Evolutionary conservation across 1,140 invertebrate species (phyloP).

Genomic region (Zaprionus nigranus): DNA sequence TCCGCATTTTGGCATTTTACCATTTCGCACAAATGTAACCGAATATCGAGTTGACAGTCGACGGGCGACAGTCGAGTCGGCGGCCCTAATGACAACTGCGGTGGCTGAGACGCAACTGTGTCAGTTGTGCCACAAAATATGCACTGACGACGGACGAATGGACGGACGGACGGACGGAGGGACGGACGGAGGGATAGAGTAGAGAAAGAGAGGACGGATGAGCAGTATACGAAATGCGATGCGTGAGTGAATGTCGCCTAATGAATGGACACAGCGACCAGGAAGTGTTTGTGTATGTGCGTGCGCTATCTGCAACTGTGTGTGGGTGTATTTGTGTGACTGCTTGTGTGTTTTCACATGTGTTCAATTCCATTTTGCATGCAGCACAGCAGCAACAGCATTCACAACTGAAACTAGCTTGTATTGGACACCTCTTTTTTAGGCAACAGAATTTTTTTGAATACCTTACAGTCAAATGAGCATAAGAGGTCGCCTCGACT

Average conservation of each 20-base stretch:
- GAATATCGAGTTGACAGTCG: constrained; percentile 52
- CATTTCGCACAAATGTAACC: constrained; percentile 59
- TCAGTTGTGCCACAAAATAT: constrained; percentile 37
- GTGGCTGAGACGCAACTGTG: neutral
- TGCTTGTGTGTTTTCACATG: constrained; percentile 32
- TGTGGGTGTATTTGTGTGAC: neutral
- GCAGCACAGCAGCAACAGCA: constrained; percentile 5
- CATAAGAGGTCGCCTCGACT: neutral
- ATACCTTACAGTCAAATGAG: neutral
- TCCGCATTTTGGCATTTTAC: constrained; percentile 11
- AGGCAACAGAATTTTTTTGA: constrained; percentile 34
- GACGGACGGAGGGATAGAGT: neutral
- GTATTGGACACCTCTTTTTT: constrained; percentile 39
- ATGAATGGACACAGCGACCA: constrained; percentile 59
- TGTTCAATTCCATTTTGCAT: constrained; percentile 57
- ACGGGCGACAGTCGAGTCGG: constrained; percentile 11
- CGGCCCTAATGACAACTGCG: constrained; percentile 23
- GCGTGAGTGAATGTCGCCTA: constrained; percentile 56
- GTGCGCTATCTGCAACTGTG: neutral
- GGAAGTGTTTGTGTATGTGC: constrained; percentile 15
- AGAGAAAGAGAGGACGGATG: neutral
- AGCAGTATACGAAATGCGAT: constrained; percentile 52
- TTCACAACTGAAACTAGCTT: constrained; percentile 3
- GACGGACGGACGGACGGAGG: no score
- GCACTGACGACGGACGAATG: constrained; percentile 46